Evolutionary conservation across 2,113 vertebrate species (phyloP).

Genomic region (Crotophaga sulcirostris): DNA sequence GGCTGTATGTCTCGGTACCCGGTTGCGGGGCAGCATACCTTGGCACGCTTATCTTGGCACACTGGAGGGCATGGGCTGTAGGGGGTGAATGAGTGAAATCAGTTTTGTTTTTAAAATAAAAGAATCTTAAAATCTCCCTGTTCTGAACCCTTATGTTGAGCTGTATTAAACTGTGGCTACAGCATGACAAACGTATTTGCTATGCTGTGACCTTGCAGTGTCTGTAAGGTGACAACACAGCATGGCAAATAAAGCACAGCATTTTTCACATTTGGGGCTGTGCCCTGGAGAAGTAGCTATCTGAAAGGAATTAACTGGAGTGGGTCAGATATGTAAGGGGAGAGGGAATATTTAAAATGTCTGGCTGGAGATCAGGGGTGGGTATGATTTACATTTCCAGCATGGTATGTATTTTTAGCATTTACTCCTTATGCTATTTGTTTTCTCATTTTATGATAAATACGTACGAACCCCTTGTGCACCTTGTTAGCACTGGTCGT

Average conservation of each 20-base stretch:
- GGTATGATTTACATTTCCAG: background rate
- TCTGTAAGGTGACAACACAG: rapidly evolving
- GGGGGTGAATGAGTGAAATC: rapidly evolving
- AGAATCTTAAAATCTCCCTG: rapidly evolving
- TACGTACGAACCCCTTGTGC: rapidly evolving
- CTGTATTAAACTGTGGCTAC: background rate
- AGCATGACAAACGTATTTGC: background rate
- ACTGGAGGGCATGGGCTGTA: rapidly evolving
- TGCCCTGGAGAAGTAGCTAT: background rate
- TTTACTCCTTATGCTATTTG: background rate
- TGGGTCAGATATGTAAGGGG: background rate
- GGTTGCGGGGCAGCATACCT: rapidly evolving
- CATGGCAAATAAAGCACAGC: rapidly evolving
- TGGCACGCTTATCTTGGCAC: rapidly evolving
- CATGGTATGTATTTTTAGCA: background rate
- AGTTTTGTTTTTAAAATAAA: background rate
- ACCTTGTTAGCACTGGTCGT: rapidly evolving
- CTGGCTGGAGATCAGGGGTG: background rate
- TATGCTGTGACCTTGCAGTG: background rate
- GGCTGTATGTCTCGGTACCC: background rate
- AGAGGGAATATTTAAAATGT: background rate
- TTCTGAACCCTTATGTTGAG: background rate
- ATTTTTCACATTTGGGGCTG: background rate
- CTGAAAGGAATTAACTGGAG: background rate
- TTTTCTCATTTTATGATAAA: background rate